Evolutionary conservation across 2,797 vertebrate genomes (phyloP).

Genomic region (Valencia hispanica): DNA sequence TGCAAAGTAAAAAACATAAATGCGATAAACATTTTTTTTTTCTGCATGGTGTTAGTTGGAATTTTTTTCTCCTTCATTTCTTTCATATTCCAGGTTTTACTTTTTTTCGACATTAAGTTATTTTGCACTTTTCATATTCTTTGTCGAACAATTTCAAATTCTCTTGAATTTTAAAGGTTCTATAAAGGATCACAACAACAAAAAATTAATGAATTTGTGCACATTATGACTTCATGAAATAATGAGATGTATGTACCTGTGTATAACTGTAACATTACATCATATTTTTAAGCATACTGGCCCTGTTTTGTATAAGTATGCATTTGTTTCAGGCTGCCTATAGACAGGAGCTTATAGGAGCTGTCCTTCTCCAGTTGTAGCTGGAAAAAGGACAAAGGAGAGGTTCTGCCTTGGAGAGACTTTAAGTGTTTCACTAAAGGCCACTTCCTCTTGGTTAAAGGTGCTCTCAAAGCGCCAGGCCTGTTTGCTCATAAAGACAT

Average conservation of each 20-base stretch:
- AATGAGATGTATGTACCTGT: background rate
- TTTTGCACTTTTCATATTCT: background rate
- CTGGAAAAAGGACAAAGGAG: constrained; percentile 9
- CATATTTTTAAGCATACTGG: background rate
- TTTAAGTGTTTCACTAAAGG: constrained; percentile 34
- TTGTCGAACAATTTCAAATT: background rate
- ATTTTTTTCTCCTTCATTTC: background rate
- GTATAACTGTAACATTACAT: background rate
- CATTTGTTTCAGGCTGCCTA: background rate
- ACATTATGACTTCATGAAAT: background rate
- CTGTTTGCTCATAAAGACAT: background rate
- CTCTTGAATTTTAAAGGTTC: background rate
- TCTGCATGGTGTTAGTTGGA: background rate
- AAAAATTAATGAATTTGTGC: background rate
- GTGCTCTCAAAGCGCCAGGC: constrained; percentile 5
- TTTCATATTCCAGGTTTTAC: background rate
- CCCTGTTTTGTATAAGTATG: background rate
- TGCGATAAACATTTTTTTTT: background rate
- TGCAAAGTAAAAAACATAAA: background rate
- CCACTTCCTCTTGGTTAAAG: constrained; percentile 10
- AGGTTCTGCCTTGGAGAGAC: constrained; percentile 3
- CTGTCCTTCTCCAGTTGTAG: background rate
- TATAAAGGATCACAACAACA: no score
- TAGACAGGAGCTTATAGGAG: background rate
- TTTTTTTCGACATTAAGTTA: background rate